Evolutionary conservation across 2,113 vertebrate genomes (phyloP).

Genomic region (Corythoichthys intestinalis): DNA sequence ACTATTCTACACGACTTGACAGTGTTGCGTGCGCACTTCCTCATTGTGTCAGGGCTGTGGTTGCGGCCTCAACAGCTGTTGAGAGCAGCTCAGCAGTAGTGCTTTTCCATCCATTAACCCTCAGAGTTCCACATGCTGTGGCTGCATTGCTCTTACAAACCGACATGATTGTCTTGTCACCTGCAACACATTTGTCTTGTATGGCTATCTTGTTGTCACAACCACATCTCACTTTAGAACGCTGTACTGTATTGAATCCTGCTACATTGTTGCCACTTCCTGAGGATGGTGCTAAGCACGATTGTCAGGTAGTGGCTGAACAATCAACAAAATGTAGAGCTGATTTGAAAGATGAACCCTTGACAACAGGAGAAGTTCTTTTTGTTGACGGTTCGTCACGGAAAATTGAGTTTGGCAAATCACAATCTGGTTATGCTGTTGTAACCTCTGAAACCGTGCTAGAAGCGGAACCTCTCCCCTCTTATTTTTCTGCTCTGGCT

Average conservation of each 20-base stretch:
- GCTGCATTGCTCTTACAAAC: neutral
- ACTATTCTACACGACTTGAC: no score
- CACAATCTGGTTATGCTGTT: neutral
- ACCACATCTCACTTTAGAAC: neutral
- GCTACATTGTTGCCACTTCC: neutral
- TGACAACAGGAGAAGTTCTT: neutral
- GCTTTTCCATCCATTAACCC: no score
- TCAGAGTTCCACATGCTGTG: no score
- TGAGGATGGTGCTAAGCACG: neutral
- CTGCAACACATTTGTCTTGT: neutral
- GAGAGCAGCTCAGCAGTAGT: no score
- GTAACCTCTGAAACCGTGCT: neutral
- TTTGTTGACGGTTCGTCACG: neutral
- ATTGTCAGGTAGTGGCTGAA: neutral
- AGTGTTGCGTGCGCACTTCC: no score
- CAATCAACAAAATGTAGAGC: no score
- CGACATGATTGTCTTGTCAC: neutral
- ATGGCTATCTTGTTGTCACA: neutral
- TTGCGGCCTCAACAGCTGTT: no score
- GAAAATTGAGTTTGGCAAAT: neutral
- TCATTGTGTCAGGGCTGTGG: no score
- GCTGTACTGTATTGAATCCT: constrained; percentile 5
- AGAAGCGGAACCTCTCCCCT: no score
- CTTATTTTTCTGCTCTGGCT: no score
- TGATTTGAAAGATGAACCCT: neutral